Evolutionary conservation across 2,113 vertebrate genomes (phyloP).

Genomic region (Eira barbara): DNA sequence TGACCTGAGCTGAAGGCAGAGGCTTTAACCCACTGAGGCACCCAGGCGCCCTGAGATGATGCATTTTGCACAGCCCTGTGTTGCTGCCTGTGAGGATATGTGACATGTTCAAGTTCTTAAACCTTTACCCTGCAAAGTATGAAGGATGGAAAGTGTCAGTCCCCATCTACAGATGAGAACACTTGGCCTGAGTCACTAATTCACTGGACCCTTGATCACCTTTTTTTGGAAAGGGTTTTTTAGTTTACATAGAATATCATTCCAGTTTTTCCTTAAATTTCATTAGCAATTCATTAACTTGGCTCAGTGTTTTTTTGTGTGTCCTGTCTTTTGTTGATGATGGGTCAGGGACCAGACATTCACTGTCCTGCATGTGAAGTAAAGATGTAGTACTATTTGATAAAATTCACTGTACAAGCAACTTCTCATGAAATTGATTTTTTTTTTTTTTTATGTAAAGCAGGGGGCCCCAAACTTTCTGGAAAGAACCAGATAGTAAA

Average conservation of each 20-base stretch:
- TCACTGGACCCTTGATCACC: not conserved
- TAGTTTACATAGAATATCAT: not conserved
- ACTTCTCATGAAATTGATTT: not conserved
- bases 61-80: not conserved
- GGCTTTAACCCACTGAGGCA: no score
- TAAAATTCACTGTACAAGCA: not conserved
- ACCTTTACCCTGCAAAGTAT: not conserved
- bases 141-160: not conserved
- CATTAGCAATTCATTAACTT: not conserved
- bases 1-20: no score
- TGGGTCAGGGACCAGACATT: not conserved
- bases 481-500: not conserved
- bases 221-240: not conserved
- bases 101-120: not conserved
- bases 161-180: not conserved
- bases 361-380: not conserved
- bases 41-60: not conserved
- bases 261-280: not conserved
- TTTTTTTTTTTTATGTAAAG: not conserved
- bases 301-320: not conserved
- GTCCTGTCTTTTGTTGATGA: not conserved
- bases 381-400: not conserved
- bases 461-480: not conserved
- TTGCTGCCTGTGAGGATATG: not conserved
- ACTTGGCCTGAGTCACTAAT: not conserved